phyloP scores from a whole-genome alignment of 2,113 vertebrate species.

The Ptyas mucosa region DNA sequence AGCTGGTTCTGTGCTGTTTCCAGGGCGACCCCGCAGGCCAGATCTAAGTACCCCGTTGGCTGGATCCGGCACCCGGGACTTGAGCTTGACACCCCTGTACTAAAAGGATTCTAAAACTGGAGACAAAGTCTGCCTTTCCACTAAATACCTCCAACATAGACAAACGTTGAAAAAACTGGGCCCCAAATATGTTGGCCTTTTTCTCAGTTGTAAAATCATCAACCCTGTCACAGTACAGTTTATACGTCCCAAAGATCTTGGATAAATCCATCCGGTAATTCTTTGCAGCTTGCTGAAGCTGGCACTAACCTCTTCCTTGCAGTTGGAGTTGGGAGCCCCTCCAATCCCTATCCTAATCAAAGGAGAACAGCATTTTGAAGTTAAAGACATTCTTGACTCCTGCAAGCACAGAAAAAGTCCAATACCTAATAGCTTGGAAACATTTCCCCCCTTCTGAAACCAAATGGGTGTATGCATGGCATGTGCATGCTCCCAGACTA shows the following conservation, averaged over 20 bases:
- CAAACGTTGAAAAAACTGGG: background rate
- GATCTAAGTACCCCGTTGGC: too few relatives aligned
- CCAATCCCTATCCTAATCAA: background rate
- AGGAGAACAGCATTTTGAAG: background rate
- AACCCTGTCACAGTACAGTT: background rate
- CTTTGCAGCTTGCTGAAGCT: background rate
- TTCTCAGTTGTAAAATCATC: background rate
- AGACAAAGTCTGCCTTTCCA: too few relatives aligned
- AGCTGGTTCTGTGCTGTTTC: too few relatives aligned
- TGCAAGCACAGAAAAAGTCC: background rate
- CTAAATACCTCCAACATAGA: background rate
- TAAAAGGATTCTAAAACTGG: too few relatives aligned
- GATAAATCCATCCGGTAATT: background rate
- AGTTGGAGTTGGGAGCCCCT: background rate
- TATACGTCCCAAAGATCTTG: background rate
- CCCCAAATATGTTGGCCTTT: background rate
- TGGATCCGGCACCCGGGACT: too few relatives aligned
- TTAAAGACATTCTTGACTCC: background rate
- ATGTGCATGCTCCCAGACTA: background rate
- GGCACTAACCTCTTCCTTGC: background rate
- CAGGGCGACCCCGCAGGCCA: too few relatives aligned
- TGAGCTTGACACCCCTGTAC: too few relatives aligned
- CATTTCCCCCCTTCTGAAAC: background rate
- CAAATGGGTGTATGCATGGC: background rate
- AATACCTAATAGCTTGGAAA: background rate